phyloP scores from a whole-genome alignment of 2,888 invertebrate genomes.

The Spilosoma lubricipeda region DNA sequence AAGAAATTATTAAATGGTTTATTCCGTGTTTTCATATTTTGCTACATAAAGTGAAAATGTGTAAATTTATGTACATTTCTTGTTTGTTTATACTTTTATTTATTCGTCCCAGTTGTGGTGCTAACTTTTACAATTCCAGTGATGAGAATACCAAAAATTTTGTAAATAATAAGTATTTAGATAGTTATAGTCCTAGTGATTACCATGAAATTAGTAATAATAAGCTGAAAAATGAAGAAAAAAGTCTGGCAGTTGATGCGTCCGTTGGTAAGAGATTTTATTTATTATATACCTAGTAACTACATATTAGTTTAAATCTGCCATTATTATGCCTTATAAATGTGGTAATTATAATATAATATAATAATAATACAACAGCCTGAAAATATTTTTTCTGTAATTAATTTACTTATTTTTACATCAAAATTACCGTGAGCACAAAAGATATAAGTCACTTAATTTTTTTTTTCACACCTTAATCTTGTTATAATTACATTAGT shows the following conservation, averaged over 20 bases:
- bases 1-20: slow-evolving; percentile 83
- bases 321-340: background rate
- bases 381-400: background rate
- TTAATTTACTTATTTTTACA: background rate
- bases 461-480: background rate
- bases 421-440: background rate
- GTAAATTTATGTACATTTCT: slow-evolving; percentile 59
- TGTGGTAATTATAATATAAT: background rate
- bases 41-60: slow-evolving; percentile 62
- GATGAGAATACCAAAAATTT: slow-evolving; percentile 60
- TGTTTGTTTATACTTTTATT: slow-evolving; percentile 75
- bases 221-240: slow-evolving; percentile 21
- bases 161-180: slow-evolving; percentile 47
- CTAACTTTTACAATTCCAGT: slow-evolving; percentile 55
- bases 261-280: slow-evolving; percentile 10
- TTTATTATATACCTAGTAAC: no score
- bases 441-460: background rate
- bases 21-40: slow-evolving; percentile 80
- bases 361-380: no score
- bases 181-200: slow-evolving; percentile 58
- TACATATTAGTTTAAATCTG: background rate
- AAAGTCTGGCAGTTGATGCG: slow-evolving; percentile 10
- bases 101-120: slow-evolving; percentile 61
- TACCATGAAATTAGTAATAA: slow-evolving; percentile 28
- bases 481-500: background rate